phyloP scores from a whole-genome alignment of 2,113 vertebrate genomes.

The Anhinga anhinga region DNA sequence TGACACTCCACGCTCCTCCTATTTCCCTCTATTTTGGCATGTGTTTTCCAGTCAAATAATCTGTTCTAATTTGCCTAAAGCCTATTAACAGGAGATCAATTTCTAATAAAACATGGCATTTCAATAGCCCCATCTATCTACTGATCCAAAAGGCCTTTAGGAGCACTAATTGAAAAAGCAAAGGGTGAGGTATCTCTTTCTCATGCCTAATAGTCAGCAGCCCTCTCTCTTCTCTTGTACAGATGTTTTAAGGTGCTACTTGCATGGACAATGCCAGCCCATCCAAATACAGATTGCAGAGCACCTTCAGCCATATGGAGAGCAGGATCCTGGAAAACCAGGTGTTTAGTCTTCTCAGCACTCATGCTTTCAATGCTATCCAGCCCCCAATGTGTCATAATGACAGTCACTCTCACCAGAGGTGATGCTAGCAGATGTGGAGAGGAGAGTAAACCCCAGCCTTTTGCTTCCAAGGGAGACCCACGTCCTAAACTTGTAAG shows the following conservation, averaged over 20 bases:
- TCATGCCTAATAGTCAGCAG: neutral
- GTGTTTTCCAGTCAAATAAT: neutral
- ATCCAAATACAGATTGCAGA: neutral
- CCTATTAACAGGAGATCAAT: slow-evolving; percentile 55
- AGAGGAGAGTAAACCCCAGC: neutral
- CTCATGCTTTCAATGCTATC: neutral
- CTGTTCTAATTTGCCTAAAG: slow-evolving; percentile 51
- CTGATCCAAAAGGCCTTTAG: neutral
- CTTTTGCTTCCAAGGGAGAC: neutral
- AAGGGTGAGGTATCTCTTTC: neutral
- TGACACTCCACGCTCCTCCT: neutral
- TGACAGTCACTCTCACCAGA: neutral
- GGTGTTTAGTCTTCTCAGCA: neutral
- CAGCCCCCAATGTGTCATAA: neutral
- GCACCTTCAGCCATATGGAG: neutral
- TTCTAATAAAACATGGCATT: slow-evolving; percentile 42
- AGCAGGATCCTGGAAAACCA: neutral
- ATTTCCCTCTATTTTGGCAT: neutral
- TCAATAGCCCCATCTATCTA: neutral
- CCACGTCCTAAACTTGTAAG: neutral
- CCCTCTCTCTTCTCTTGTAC: neutral
- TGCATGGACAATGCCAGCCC: neutral
- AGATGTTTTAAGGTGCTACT: neutral
- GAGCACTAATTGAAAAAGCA: neutral
- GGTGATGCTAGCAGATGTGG: neutral